Evolutionary conservation across 2,888 invertebrate species (phyloP).

Genomic region (Drosophila rubida): DNA sequence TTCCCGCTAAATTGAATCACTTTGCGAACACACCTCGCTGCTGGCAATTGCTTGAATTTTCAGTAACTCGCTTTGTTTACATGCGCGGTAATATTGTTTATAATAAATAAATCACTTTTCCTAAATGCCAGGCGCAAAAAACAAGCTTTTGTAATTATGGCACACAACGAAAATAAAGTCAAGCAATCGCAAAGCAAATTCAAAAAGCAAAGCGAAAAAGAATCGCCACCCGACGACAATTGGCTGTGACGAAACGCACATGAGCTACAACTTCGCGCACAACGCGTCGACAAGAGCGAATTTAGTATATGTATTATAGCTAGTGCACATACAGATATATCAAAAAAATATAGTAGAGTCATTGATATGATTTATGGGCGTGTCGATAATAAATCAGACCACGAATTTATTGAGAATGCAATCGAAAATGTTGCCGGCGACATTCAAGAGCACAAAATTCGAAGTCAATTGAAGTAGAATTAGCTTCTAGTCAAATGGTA

Average conservation of each 20-base stretch:
- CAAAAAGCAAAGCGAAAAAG: constrained; percentile 7
- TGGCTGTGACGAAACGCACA: constrained; percentile 44
- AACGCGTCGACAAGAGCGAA: background rate
- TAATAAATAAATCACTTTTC: constrained; percentile 67
- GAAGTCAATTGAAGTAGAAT: constrained; percentile 10
- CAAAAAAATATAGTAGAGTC: constrained; percentile 13
- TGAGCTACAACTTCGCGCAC: constrained; percentile 18
- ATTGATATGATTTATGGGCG: constrained; percentile 59
- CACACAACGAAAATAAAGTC: constrained; percentile 13
- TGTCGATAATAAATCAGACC: constrained; percentile 47
- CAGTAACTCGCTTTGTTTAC: constrained; percentile 59
- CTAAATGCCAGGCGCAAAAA: constrained; percentile 47
- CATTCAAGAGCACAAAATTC: constrained; percentile 19
- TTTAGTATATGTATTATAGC: constrained; percentile 15
- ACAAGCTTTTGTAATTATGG: constrained; percentile 59
- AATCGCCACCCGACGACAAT: constrained; percentile 25
- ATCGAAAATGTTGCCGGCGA: constrained; percentile 10
- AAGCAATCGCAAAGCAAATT: constrained; percentile 9
- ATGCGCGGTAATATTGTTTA: constrained; percentile 60
- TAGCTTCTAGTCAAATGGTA: background rate
- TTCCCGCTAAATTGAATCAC: background rate
- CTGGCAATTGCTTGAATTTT: constrained; percentile 36
- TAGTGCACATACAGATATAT: constrained; percentile 1
- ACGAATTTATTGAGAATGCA: constrained; percentile 25
- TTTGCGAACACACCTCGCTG: constrained; percentile 20